Evolutionary conservation across 1,140 invertebrate genomes (phyloP).

Genomic region (Trichogramma pretiosum): DNA sequence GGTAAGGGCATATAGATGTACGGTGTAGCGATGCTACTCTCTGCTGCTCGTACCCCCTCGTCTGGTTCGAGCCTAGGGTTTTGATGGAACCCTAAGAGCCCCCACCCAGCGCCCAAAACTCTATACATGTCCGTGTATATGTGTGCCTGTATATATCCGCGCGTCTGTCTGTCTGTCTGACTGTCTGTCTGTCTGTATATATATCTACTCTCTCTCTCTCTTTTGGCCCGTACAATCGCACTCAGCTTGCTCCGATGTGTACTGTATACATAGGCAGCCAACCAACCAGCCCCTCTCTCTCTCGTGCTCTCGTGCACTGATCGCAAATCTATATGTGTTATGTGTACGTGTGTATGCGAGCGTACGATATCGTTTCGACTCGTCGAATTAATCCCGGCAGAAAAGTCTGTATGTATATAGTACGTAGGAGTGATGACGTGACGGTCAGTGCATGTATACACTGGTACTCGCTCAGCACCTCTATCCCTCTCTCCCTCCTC

Average conservation of each 20-base stretch:
- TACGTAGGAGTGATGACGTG: conserved; percentile 23
- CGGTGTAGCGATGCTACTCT: too few species aligned
- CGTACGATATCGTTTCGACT: conserved; percentile 18
- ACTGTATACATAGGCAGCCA: too few species aligned
- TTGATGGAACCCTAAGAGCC: conserved; percentile 32
- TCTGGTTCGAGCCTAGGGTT: conserved; percentile 23
- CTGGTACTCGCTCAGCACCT: conserved; percentile 16
- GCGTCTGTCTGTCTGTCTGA: not conserved
- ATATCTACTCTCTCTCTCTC: too few species aligned
- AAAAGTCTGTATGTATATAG: too few species aligned
- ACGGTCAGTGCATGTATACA: too few species aligned
- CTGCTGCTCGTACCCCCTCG: too few species aligned
- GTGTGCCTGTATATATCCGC: not conserved
- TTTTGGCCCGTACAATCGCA: not conserved
- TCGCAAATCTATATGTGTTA: too few species aligned
- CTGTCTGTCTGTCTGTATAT: conserved; percentile 1
- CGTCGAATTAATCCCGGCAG: conserved; percentile 37
- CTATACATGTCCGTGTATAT: not conserved
- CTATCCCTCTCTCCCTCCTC: not conserved
- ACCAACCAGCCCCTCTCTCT: too few species aligned
- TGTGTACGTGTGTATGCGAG: too few species aligned
- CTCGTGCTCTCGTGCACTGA: too few species aligned
- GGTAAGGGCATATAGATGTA: too few species aligned
- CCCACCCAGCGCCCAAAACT: conserved; percentile 23
- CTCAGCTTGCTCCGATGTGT: too few species aligned